phyloP scores from a whole-genome alignment of 1,140 invertebrate species.

The Aphis craccivora region DNA sequence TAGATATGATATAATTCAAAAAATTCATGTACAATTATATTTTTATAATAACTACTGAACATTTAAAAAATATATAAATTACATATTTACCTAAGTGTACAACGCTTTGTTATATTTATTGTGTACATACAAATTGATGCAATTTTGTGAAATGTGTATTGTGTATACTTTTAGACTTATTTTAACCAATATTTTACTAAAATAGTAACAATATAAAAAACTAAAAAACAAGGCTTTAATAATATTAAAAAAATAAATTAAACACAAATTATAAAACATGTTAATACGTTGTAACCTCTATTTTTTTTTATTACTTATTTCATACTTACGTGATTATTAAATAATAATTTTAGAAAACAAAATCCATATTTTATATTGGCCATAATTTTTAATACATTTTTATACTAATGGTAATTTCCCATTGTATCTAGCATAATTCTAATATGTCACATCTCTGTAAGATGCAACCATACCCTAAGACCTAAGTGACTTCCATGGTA shows the following conservation, averaged over 20 bases:
- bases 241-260: neutral
- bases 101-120: neutral
- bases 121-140: neutral
- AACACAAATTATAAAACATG: neutral
- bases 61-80: neutral
- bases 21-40: neutral
- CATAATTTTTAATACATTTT: constrained; percentile 25
- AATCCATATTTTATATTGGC: neutral
- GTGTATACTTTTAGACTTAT: neutral
- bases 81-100: neutral
- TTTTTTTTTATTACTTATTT: neutral
- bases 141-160: neutral
- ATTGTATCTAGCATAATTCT: neutral
- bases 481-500: neutral
- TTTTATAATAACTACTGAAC: neutral
- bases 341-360: neutral
- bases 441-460: neutral
- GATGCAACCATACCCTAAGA: neutral
- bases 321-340: neutral
- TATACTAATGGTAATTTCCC: neutral
- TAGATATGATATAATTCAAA: neutral
- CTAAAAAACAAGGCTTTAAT: neutral
- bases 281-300: neutral
- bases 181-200: neutral
- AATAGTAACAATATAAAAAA: neutral